Base-by-base conservation (phyloP, 2,888 invertebrate species). In the Tridacna crocea region DNA sequence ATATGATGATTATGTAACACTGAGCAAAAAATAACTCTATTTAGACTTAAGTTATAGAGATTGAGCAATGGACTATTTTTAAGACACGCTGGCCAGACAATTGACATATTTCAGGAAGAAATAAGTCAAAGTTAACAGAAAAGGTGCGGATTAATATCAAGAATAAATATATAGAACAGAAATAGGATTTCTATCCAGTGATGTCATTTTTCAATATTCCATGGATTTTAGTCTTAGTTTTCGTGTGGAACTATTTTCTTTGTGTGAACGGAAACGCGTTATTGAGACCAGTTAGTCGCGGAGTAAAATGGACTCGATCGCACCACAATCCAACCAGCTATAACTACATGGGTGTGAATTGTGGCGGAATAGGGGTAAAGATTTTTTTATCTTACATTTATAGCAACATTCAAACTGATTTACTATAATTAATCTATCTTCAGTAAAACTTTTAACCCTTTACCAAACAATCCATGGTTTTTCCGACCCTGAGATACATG, bases 301-400 rank as follows among this genome's bases (percentile, higher is more conserved):
- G 83, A 48, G 72, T 79, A 48, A 26, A 79, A 22, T 83, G 83
- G 83, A 76, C 83, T 17, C 73, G 83, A 3, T n/a, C 22, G 8
- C 47, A 48, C 10, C 76, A 70, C 66, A 76, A 76, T 48, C 70
- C 79, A 2, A 76, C 68, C 0, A 72, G 68, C 22, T 83, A 83
- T 65, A 79, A 83, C 58, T 83, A 83, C 51, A 83, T 83, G 83
- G 83, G 77, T 46, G 68, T 83, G n/a, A 83, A 83, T 70, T 83
- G 83, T 70, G 83, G 83, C 17, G 83, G 83, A 46, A 74, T 79
- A 47, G 48, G 46, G 48, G 83, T 83, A 74, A 83, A 79, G 15
- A 63, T 63, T 36, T 36, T 36, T 36, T 36, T 36, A 4, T 36
- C 8, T 36, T 36, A 36, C n/a, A n/a, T n/a, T n/a, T n/a, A n/a